Conservation (phyloP, 2,797 vertebrate species). For the Petrocephalus sullivani region DNA sequence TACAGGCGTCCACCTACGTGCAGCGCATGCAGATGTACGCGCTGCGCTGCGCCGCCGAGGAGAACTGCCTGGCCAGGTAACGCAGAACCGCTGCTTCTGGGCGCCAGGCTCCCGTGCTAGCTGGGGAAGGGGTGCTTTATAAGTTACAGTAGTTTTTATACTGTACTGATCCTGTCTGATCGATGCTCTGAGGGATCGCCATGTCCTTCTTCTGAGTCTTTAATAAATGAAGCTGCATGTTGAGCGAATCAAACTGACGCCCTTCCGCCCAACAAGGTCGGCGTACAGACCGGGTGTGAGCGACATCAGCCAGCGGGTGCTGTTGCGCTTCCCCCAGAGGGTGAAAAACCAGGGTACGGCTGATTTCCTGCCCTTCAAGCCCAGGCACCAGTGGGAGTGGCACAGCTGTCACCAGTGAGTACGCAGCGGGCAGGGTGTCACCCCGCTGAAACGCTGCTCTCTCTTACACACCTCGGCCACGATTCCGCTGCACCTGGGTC, state of each 20-base stretch:
- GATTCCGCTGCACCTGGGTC: not conserved
- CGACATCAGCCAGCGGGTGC: slow-evolving; percentile 65
- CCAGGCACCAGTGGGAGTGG: slow-evolving; percentile 77
- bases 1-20: slow-evolving; percentile 69
- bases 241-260: not conserved
- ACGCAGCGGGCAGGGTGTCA: not conserved
- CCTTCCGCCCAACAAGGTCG: slow-evolving; percentile 48
- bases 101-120: not conserved
- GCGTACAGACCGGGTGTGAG: slow-evolving; percentile 58
- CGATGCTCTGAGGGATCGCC: not conserved
- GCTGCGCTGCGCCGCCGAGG: slow-evolving; percentile 71
- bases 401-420: slow-evolving; percentile 78
- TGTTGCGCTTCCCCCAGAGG: slow-evolving; percentile 74
- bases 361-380: slow-evolving; percentile 72
- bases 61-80: slow-evolving; percentile 74
- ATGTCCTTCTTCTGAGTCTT: not conserved
- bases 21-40: slow-evolving; percentile 73
- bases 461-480: not conserved
- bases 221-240: not conserved
- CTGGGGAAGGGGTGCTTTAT: not conserved
- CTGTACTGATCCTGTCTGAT: not conserved
- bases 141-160: not conserved
- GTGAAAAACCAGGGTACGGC: slow-evolving; percentile 77
- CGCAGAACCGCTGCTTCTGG: not conserved
- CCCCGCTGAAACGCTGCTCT: not conserved